Percentiles rank a stretch among this genome's conserved stretches.
phyloP scores from a whole-genome alignment of 2,113 vertebrate genomes.

The Lagenorhynchus albirostris region DNA sequence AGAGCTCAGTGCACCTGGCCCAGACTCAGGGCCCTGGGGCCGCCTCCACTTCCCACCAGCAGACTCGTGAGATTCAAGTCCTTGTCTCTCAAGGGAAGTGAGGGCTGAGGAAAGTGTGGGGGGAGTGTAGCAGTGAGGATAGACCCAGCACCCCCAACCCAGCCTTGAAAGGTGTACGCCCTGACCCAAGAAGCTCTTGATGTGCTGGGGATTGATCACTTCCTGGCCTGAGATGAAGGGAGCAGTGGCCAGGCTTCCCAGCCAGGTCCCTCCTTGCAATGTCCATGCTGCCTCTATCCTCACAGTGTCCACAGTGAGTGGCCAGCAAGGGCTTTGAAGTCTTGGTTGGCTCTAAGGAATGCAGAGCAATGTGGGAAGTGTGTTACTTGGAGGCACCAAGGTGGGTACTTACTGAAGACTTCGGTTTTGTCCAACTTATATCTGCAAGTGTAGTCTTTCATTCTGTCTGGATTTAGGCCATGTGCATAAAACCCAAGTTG shows the following conservation, averaged over 20 bases:
- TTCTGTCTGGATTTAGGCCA: not conserved
- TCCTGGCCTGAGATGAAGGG: not conserved
- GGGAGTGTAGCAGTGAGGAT: not conserved
- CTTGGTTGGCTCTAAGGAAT: not conserved
- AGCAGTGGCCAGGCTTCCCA: not conserved
- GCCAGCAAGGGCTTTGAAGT: not conserved
- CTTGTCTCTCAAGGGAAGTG: conserved; percentile 30
- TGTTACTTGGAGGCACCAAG: fast-evolving
- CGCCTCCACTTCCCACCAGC: conserved; percentile 1
- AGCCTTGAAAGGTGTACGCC: not conserved
- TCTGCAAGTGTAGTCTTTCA: conserved; percentile 81
- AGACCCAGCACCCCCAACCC: not conserved
- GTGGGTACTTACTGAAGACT: conserved; percentile 85
- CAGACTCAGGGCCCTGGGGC: conserved; percentile 6
- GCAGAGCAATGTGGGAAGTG: not conserved
- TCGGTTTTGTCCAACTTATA: conserved; percentile 89
- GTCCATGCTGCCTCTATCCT: not conserved
- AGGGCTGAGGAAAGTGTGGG: not conserved
- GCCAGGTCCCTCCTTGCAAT: not conserved
- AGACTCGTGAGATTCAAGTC: not conserved
- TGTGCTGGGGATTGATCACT: not conserved
- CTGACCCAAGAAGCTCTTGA: not conserved
- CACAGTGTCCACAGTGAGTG: not conserved
- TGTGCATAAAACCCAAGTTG: not conserved
- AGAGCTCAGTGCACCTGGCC: not conserved